Base-by-base conservation (phyloP, 2,797 vertebrate genomes). In the Parambassis ranga region DNA sequence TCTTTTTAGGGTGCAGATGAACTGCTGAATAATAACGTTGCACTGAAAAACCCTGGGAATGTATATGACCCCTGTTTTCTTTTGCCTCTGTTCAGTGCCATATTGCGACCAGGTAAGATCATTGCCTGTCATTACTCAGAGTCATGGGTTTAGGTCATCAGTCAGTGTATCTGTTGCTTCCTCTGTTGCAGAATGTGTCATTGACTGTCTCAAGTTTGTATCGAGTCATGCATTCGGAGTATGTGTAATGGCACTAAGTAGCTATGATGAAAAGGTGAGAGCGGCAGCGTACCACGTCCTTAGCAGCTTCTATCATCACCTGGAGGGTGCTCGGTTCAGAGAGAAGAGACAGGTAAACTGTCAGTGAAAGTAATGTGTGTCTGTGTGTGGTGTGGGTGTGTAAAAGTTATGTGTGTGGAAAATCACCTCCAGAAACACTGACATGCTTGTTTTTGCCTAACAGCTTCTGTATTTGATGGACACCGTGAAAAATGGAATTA, bases 21-120 rank as follows among this genome's bases (percentile, higher is more conserved):
- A 3, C 42, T 68, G 0, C 31, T 95, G 0, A 92, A 90, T 49
- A 80, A 60, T 71, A 88, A 91, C 33, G 49, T 82, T 15, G 78
- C 47, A 1, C 62, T 68, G 2, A 65, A 81, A 58, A 91, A 91
- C 28, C 77, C 89, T 1, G 68, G 73, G 23, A 78, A 78, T 64
- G 75, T 96, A 18, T 98, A 98, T 0, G 97, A 99, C 79, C 96
- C 96, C 2, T 93, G 94, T 86, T 99, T 97, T 71, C 93, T 98
- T 0, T 82, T 99, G 33, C 95, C 95, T 32, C 93, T 99, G 2
- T 98, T 98, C 65, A 95, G 95, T 58, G 86, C 93, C 73, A 84
- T 98, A 31, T 92, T 95, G 61, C 87, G 83, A 65, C 94, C 98
- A 92, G 97, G 98, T 99, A 87, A 59, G 7, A 1, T 10, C 3